Evolutionary conservation across 2,797 vertebrate species (phyloP).

Genomic region (Sebastes baramenuke): DNA sequence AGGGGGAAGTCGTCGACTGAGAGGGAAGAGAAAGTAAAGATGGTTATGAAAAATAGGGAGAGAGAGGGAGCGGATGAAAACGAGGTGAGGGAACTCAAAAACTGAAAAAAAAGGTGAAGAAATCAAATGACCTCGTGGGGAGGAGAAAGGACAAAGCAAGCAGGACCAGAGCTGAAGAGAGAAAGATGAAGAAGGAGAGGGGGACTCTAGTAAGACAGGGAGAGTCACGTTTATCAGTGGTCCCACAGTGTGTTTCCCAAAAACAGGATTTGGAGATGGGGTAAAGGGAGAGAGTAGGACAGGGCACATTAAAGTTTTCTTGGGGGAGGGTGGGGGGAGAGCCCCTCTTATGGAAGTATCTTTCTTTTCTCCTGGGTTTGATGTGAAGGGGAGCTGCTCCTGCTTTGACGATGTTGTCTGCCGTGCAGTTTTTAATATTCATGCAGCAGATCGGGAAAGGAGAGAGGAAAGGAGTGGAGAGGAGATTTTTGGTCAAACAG

Average conservation of each 20-base stretch:
- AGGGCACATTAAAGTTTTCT: slow-evolving; percentile 61
- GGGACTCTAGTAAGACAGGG: slow-evolving; percentile 47
- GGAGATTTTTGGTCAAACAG: slow-evolving; percentile 81
- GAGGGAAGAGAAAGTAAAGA: slow-evolving; percentile 39
- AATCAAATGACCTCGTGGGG: slow-evolving; percentile 54
- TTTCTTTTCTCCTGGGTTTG: slow-evolving; percentile 68
- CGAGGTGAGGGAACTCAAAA: slow-evolving; percentile 38
- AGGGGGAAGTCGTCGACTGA: slow-evolving; percentile 43
- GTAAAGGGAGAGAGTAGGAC: slow-evolving; percentile 50
- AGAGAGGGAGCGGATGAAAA: slow-evolving; percentile 48
- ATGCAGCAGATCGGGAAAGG: slow-evolving; percentile 69
- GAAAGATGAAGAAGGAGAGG: slow-evolving; percentile 34
- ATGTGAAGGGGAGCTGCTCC: slow-evolving; percentile 67
- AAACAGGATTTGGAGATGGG: slow-evolving; percentile 66
- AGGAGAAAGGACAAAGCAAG: slow-evolving; percentile 65
- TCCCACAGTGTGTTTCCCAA: slow-evolving; percentile 65
- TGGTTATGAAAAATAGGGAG: slow-evolving; percentile 35
- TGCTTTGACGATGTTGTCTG: slow-evolving; percentile 76
- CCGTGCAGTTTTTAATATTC: slow-evolving; percentile 79
- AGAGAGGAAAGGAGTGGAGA: slow-evolving; percentile 62
- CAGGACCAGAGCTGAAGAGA: slow-evolving; percentile 42
- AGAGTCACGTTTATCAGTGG: slow-evolving; percentile 67
- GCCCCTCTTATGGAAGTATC: slow-evolving; percentile 58
- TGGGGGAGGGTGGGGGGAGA: slow-evolving; percentile 7
- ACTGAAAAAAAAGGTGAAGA: slow-evolving; percentile 33